A percentile compares a stretch with the other conserved stretches of the same genome.
Evolutionary conservation across 2,888 invertebrate species (phyloP).

Genomic region (Pilophorus perplexus): DNA sequence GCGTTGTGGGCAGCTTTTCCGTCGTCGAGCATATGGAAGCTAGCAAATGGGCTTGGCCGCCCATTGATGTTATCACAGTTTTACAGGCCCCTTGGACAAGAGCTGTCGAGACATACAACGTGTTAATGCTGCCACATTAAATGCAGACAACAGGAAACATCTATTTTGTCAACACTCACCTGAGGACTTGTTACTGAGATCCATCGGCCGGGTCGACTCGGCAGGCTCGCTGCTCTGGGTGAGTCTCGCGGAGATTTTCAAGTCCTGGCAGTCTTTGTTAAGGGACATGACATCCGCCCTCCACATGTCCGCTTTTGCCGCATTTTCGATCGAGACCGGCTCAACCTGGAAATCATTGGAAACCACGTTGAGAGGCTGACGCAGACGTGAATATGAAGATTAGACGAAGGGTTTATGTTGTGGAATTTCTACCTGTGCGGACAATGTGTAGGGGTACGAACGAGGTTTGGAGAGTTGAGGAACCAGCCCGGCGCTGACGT

Average conservation of each 20-base stretch:
- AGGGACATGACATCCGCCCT: conserved; percentile 30
- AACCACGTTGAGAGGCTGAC: too few species aligned
- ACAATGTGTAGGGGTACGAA: conserved; percentile 49
- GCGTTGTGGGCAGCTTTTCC: conserved; percentile 57
- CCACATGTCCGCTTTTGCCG: conserved; percentile 30
- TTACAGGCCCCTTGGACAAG: conserved; percentile 8
- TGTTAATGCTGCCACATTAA: neutral
- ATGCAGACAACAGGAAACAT: neutral
- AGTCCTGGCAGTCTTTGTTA: conserved; percentile 38
- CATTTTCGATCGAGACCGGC: conserved; percentile 19
- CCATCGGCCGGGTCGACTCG: conserved; percentile 45
- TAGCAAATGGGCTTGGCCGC: conserved; percentile 60
- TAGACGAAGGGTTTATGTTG: too few species aligned
- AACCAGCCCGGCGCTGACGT: conserved; percentile 50
- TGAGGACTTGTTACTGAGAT: conserved; percentile 46
- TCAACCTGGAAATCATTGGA: conserved; percentile 26
- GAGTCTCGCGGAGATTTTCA: conserved; percentile 26
- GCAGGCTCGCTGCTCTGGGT: conserved; percentile 9
- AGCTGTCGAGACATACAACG: neutral
- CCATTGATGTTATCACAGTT: conserved; percentile 53
- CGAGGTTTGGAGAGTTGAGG: conserved; percentile 58
- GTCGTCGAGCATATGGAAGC: conserved; percentile 64
- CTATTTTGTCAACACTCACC: conserved; percentile 2
- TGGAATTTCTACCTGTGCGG: too few species aligned
- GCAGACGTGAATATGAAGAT: too few species aligned